Evolutionary conservation across 1,140 invertebrate species (phyloP).

Genomic region (Tribolium madens): DNA sequence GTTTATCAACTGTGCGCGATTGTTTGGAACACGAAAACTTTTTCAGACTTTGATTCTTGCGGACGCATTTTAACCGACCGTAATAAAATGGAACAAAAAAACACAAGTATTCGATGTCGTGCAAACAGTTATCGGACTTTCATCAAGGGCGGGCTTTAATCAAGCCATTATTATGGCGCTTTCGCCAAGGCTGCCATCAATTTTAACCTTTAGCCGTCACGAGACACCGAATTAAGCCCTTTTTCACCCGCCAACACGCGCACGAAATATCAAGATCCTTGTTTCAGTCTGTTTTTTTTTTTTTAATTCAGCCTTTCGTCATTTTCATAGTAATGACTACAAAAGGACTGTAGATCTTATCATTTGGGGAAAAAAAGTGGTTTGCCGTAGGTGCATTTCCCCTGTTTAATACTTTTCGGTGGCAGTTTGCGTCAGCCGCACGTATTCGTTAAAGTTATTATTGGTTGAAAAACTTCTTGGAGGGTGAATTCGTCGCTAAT

Average conservation of each 20-base stretch:
- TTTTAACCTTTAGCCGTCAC: background rate
- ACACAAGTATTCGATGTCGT: background rate
- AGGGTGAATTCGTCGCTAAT: slow-evolving; percentile 30
- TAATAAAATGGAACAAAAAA: slow-evolving; percentile 5
- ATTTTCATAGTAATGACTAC: too few relatives aligned
- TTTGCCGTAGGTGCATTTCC: too few relatives aligned
- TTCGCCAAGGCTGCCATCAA: background rate
- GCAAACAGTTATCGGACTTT: background rate
- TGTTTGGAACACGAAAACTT: slow-evolving; percentile 50
- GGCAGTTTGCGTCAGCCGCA: background rate
- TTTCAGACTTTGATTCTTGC: slow-evolving; percentile 33
- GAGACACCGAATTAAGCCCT: too few relatives aligned
- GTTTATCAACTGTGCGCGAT: slow-evolving; percentile 51
- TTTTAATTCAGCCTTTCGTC: background rate
- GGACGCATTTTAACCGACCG: background rate
- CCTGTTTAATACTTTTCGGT: too few relatives aligned
- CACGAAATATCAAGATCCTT: too few relatives aligned
- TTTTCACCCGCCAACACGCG: too few relatives aligned
- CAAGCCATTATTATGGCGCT: slow-evolving; percentile 14
- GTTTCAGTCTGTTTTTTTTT: too few relatives aligned
- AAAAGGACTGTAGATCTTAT: too few relatives aligned
- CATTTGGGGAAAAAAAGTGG: too few relatives aligned
- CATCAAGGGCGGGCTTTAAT: slow-evolving; percentile 3
- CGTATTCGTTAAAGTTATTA: slow-evolving; percentile 21
- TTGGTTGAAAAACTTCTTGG: background rate